These are phyloP conservation scores for Benthochromis sp. DNA, from an alignment of 2,113 vertebrate species.

Conservation along the genomic window DNA sequence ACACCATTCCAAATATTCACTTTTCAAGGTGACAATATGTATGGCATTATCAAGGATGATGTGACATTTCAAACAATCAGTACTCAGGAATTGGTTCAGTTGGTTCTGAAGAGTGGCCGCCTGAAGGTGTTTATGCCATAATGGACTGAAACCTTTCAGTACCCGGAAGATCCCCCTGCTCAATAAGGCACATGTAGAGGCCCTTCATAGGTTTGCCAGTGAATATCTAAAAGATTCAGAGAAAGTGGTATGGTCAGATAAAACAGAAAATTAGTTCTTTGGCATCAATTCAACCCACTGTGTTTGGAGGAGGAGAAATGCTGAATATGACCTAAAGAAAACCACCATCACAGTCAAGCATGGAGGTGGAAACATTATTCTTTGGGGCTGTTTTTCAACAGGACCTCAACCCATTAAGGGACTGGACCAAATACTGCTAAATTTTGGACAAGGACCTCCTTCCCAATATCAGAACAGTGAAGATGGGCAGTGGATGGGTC, in stretches of 20 bases:
- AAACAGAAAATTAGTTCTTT: background rate
- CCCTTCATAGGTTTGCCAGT: background rate
- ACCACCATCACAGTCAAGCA: background rate
- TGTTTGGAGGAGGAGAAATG: background rate
- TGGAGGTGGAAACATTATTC: background rate
- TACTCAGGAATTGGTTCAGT: background rate
- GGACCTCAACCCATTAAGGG: background rate
- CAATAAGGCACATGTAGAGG: background rate
- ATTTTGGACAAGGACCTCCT: background rate
- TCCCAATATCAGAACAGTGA: background rate
- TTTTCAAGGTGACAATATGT: background rate
- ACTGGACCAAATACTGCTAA: background rate
- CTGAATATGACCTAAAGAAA: background rate
- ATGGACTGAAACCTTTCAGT: background rate
- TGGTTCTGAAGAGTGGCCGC: background rate
- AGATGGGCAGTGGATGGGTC: background rate
- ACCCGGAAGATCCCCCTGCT: background rate
- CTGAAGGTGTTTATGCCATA: background rate
- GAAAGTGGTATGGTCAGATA: background rate
- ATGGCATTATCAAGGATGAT: background rate
- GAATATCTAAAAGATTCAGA: background rate
- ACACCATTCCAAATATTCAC: background rate
- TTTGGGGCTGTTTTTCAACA: background rate
- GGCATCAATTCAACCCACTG: background rate
- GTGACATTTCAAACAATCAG: background rate